Conservation (phyloP, 2,113 vertebrate species). For the Tapirus terrestris region DNA sequence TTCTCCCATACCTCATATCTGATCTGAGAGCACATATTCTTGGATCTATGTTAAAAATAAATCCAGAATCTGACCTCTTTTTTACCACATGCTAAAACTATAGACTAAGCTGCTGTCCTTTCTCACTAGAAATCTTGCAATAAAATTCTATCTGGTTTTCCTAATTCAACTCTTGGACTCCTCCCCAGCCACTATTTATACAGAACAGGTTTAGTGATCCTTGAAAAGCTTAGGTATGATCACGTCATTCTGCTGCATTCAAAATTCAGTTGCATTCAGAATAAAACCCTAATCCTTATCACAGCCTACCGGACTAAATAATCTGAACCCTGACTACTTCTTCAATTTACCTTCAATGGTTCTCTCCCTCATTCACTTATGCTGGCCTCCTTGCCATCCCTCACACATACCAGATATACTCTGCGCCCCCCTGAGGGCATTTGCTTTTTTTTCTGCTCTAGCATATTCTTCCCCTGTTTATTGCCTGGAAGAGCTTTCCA, state of each 20-base stretch:
- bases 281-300: neutral
- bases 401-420: neutral
- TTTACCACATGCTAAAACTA: neutral
- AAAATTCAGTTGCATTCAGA: neutral
- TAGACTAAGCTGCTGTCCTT: neutral
- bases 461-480: neutral
- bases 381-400: neutral
- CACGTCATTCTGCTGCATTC: neutral
- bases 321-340: neutral
- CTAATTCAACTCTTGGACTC: neutral
- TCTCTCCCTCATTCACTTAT: neutral
- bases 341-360: neutral
- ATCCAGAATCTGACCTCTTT: neutral
- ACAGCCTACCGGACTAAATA: neutral
- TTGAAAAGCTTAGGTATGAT: neutral
- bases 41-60: neutral
- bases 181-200: neutral
- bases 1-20: neutral
- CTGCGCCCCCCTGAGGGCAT: neutral
- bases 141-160: neutral
- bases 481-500: neutral
- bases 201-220: neutral
- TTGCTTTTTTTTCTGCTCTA: neutral
- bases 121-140: neutral
- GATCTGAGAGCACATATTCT: neutral